phyloP scores from a whole-genome alignment of 35 echinoderm and acorn worm genomes.

The Ophioderma brevispina region DNA sequence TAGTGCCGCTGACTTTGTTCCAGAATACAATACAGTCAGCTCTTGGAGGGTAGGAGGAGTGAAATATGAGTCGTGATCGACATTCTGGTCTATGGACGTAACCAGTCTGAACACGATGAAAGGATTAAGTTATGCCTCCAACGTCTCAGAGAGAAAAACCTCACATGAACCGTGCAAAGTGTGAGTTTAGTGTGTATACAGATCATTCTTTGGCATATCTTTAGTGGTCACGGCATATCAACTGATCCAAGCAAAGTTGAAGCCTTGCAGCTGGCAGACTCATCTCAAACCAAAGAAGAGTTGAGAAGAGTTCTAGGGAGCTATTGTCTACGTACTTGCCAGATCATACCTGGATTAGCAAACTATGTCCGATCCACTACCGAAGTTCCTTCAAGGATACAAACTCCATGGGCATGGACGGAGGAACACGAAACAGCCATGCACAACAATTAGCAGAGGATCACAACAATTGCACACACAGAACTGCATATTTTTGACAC shows the following conservation, averaged over 20 bases:
- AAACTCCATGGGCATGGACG: conserved; percentile 49
- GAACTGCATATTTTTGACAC: conserved; percentile 70
- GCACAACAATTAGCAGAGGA: conserved; percentile 48
- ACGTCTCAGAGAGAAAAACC: conserved; percentile 51
- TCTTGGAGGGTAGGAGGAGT: conserved; percentile 32
- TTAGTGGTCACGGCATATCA: conserved; percentile 53
- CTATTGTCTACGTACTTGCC: conserved; percentile 64
- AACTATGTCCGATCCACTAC: conserved; percentile 55
- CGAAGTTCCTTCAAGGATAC: conserved; percentile 50
- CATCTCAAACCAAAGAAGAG: conserved; percentile 57
- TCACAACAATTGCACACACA: conserved; percentile 25
- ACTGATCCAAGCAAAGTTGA: conserved; percentile 41
- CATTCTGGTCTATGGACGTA: conserved; percentile 55
- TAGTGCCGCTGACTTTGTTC: conserved; percentile 57
- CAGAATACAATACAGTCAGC: background rate
- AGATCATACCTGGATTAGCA: conserved; percentile 68
- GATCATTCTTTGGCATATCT: conserved; percentile 65
- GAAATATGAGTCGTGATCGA: conserved; percentile 70
- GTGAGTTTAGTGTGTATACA: conserved; percentile 2
- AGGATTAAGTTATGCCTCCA: conserved; percentile 16
- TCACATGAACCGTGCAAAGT: conserved; percentile 49
- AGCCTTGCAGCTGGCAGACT: conserved; percentile 28
- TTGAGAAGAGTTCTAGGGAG: conserved; percentile 76
- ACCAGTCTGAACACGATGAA: conserved; percentile 14
- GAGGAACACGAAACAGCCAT: conserved; percentile 43